These are phyloP conservation scores for Hemibagrus guttatus DNA, from an alignment of 2,797 vertebrate species.

Conservation along the genomic window DNA sequence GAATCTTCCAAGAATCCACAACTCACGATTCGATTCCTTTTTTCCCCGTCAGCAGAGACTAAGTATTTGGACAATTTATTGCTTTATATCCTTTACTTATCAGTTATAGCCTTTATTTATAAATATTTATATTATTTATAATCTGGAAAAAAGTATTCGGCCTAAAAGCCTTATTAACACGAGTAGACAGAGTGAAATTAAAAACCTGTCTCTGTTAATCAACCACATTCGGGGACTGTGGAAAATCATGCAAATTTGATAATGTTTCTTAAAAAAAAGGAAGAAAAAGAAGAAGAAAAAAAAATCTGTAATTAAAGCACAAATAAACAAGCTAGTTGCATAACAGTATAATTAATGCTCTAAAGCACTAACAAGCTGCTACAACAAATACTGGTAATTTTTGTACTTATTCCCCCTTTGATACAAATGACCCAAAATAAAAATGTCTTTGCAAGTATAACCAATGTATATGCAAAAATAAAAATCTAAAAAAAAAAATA, in stretches of 20 bases:
- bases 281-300: not conserved
- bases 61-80: not conserved
- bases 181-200: constrained; percentile 6
- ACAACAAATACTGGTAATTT: not conserved
- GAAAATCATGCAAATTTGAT: constrained; percentile 28
- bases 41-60: not conserved
- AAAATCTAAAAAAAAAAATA: not conserved
- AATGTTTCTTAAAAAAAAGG: not conserved
- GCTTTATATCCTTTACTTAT: not conserved
- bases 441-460: not conserved
- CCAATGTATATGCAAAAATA: not conserved
- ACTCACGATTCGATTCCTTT: not conserved
- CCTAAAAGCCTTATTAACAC: constrained; percentile 23
- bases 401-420: not conserved
- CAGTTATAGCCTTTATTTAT: too few species aligned
- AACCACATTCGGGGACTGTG: constrained; percentile 14
- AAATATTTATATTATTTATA: too few species aligned
- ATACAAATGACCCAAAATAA: not conserved
- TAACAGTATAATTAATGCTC: constrained; percentile 17
- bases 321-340: constrained; percentile 20
- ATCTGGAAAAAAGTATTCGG: not conserved
- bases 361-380: constrained; percentile 6
- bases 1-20: not conserved
- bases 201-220: constrained; percentile 29
- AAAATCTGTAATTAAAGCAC: not conserved